phyloP scores from a whole-genome alignment of 1,140 invertebrate species.

The Mylabris phalerata region DNA sequence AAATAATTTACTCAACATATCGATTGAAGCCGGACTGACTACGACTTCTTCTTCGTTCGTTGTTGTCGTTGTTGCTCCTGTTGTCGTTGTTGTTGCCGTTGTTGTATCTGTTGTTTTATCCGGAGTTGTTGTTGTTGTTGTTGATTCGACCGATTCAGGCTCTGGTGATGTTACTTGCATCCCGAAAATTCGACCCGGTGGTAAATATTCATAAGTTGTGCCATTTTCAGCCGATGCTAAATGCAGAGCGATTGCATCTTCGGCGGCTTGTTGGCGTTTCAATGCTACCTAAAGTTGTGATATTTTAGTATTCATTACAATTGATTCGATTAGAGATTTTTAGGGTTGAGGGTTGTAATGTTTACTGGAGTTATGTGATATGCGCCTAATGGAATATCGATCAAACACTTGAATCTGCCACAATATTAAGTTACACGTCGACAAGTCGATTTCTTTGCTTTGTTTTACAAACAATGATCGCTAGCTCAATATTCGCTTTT shows the following conservation, averaged over 20 bases:
- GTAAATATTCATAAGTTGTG: conserved; percentile 69
- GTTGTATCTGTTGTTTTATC: conserved; percentile 1
- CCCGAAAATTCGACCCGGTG: conserved; percentile 86
- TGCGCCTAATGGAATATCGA: conserved; percentile 42
- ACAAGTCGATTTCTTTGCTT: neutral
- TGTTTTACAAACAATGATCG: no score
- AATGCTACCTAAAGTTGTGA: conserved; percentile 71
- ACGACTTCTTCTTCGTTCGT: conserved; percentile 26
- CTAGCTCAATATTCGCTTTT: no score
- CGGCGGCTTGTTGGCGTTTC: conserved; percentile 93
- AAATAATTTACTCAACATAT: conserved; percentile 80
- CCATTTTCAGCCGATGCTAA: conserved; percentile 86
- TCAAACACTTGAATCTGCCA: conserved; percentile 31
- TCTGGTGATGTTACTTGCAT: conserved; percentile 61
- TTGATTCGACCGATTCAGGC: conserved; percentile 16
- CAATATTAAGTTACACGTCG: conserved; percentile 22
- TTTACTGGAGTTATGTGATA: conserved; percentile 32
- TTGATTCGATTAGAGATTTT: conserved; percentile 23
- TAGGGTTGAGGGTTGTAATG: conserved; percentile 23
- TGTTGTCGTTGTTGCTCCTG: neutral
- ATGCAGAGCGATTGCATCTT: conserved; percentile 92
- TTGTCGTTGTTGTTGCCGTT: neutral
- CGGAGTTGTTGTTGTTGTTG: conserved; percentile 7
- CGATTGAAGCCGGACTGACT: conserved; percentile 60
- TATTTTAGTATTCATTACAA: conserved; percentile 4